These are phyloP conservation scores for Halictus quadricinctus DNA, from an alignment of 2,888 invertebrate species.

Conservation along the genomic window DNA sequence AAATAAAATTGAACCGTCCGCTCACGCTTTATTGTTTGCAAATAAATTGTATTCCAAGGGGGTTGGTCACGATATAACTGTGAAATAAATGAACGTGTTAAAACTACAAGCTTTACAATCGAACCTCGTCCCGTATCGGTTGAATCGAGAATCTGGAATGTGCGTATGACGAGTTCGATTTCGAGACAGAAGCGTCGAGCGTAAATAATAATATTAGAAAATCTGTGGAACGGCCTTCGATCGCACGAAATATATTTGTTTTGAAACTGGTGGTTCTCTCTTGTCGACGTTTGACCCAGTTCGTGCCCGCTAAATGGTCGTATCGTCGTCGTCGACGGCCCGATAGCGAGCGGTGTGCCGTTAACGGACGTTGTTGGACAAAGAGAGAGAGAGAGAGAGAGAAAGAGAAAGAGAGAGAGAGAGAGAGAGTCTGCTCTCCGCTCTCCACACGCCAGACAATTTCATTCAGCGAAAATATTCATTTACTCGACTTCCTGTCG, in stretches of 20 bases:
- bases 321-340: conserved; percentile 4
- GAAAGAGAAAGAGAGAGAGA: background rate
- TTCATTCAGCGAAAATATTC: conserved; percentile 61
- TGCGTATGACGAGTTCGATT: background rate
- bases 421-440: background rate
- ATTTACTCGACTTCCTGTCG: conserved; percentile 56
- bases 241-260: conserved; percentile 29
- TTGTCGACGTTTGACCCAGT: conserved; percentile 24
- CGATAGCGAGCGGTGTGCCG: background rate
- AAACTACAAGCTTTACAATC: background rate
- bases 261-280: background rate
- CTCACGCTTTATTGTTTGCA: too few species aligned
- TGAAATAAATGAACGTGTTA: too few species aligned
- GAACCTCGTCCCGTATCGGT: background rate
- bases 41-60: too few species aligned
- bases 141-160: background rate
- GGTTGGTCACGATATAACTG: too few species aligned
- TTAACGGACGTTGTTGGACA: conserved; percentile 13
- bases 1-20: too few species aligned
- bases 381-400: background rate
- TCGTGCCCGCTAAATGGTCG: background rate
- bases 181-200: background rate
- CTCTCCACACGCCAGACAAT: conserved; percentile 44
- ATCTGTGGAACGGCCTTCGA: background rate
- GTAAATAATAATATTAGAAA: background rate